A percentile compares a stretch with the other conserved stretches of the same genome.
Conservation (phyloP, 2,888 invertebrate genomes). For the Eilema sororculum region DNA sequence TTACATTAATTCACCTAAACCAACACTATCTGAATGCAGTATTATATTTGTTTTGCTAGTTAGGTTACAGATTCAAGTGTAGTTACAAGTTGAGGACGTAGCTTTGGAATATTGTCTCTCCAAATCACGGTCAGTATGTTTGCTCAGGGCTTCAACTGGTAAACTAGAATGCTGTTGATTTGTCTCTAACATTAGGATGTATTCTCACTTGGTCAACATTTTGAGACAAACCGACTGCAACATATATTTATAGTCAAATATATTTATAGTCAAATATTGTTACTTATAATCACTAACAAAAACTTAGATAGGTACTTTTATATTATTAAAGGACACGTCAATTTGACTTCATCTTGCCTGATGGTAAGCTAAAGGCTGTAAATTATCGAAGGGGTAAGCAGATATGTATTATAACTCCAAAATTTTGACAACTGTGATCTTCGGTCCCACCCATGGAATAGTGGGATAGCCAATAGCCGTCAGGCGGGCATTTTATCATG, state of each 20-base stretch:
- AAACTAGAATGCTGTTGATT: slow-evolving; percentile 39
- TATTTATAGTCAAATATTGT: not conserved
- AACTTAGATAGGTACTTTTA: no score
- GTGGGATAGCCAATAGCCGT: no score
- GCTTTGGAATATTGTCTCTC: slow-evolving; percentile 46
- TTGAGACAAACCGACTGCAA: not conserved
- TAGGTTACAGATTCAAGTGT: slow-evolving; percentile 35
- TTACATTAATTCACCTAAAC: slow-evolving; percentile 5
- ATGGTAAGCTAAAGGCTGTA: no score
- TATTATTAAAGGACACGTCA: no score
- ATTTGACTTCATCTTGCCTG: no score
- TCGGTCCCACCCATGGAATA: no score
- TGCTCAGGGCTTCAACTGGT: slow-evolving; percentile 31
- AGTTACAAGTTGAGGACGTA: no score
- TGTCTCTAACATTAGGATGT: slow-evolving; percentile 4
- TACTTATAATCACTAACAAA: not conserved
- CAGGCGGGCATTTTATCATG: no score
- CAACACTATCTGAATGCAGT: slow-evolving; percentile 8
- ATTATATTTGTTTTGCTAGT: slow-evolving; percentile 12
- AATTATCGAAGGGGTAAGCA: no score
- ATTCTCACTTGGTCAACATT: not conserved
- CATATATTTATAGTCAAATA: not conserved
- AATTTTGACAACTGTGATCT: no score
- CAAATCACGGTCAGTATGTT: slow-evolving; percentile 42
- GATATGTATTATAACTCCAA: no score